These are phyloP conservation scores for Norana najaformis DNA, from an alignment of 2,888 invertebrate species.

Conservation along the genomic window DNA sequence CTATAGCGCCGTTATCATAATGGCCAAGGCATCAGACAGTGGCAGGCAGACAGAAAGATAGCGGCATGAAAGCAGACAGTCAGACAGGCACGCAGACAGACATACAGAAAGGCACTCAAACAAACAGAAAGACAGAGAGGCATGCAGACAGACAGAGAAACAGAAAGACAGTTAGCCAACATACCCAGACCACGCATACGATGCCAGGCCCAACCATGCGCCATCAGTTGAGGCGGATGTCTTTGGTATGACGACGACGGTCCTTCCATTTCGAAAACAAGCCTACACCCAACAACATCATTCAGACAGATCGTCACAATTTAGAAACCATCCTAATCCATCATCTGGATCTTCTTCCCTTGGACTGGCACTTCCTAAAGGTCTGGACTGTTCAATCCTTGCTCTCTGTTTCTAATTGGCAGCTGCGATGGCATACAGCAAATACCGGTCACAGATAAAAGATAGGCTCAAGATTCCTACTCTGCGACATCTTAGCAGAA, in stretches of 20 bases:
- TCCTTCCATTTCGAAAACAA: conserved; percentile 70
- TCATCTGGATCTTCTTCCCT: not conserved
- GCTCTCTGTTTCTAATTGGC: too few species aligned
- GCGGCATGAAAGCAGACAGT: not conserved
- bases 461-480: too few species aligned
- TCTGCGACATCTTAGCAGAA: too few species aligned
- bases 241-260: conserved; percentile 69
- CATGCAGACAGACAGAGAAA: not conserved
- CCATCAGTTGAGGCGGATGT: conserved; percentile 64
- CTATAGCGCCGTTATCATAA: too few species aligned
- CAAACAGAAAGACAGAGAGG: too few species aligned
- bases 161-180: conserved; percentile 42
- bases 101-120: too few species aligned
- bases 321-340: not conserved
- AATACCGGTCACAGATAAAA: too few species aligned
- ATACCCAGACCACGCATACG: conserved; percentile 77
- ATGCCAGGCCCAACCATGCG: conserved; percentile 74
- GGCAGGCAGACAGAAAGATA: not conserved
- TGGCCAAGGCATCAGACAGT: too few species aligned
- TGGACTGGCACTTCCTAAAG: too few species aligned
- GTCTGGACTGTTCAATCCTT: too few species aligned
- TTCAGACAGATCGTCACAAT: not conserved
- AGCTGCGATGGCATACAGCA: too few species aligned
- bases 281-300: conserved; percentile 50
- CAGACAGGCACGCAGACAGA: too few species aligned